Evolutionary conservation across 2,888 invertebrate species (phyloP).

Genomic region (Metopia argyrocephala): DNA sequence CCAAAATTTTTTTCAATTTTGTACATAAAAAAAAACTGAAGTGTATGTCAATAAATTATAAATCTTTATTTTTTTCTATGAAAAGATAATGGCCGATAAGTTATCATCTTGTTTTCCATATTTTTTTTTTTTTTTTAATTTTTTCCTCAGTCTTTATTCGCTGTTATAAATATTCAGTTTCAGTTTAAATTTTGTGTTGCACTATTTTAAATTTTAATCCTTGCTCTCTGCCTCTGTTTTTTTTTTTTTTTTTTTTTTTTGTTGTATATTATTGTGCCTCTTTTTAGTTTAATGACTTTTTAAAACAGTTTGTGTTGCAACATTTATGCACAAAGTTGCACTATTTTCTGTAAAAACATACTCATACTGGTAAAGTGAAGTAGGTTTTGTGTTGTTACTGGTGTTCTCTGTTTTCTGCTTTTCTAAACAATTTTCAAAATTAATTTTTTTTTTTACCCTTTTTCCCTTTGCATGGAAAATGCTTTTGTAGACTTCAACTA

Average conservation of each 20-base stretch:
- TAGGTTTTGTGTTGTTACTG: not conserved
- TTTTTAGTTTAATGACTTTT: conserved; percentile 61
- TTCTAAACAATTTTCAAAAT: conserved; percentile 35
- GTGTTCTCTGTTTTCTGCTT: conserved; percentile 32
- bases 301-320: conserved; percentile 46
- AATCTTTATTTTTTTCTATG: conserved; percentile 26
- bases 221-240: too few species aligned
- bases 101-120: not conserved
- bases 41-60: conserved; percentile 49
- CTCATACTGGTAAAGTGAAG: not conserved
- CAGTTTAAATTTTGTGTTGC: conserved; percentile 28
- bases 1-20: conserved; percentile 15
- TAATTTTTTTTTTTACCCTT: not conserved
- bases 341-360: not conserved
- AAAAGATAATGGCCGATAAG: conserved; percentile 50
- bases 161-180: not conserved
- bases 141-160: not conserved
- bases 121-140: not conserved
- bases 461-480: not conserved
- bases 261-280: not conserved
- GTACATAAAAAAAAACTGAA: conserved; percentile 24
- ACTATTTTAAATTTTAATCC: conserved; percentile 19
- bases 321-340: not conserved
- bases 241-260: conserved; percentile 13
- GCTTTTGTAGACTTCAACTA: not conserved